phyloP scores from a whole-genome alignment of 2,797 vertebrate species.

The Pangasius sanitwongsei region DNA sequence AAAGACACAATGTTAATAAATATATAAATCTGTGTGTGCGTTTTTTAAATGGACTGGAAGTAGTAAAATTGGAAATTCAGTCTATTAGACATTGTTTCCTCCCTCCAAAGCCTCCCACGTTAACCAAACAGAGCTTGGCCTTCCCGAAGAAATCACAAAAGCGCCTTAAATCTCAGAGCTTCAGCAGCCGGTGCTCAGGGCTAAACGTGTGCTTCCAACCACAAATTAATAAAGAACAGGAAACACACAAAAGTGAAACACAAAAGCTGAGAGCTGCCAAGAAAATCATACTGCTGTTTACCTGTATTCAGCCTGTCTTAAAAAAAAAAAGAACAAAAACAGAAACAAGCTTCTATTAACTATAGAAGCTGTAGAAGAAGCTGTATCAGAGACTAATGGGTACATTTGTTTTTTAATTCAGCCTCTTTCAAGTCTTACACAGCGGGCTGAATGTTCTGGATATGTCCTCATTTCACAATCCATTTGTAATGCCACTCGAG shows the following conservation, averaged over 20 bases:
- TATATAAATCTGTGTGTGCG: too few species aligned
- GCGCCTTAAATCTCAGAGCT: constrained; percentile 32
- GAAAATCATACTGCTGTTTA: neutral
- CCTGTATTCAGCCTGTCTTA: neutral
- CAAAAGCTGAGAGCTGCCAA: neutral
- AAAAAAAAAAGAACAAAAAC: neutral
- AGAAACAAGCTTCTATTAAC: neutral
- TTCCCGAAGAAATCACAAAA: constrained; percentile 33
- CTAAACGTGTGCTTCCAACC: constrained; percentile 41
- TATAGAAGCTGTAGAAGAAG: neutral
- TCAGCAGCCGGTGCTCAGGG: constrained; percentile 39
- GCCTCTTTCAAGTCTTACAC: neutral
- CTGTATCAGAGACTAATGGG: neutral
- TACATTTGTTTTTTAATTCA: neutral
- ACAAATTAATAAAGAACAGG: neutral
- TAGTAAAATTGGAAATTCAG: neutral
- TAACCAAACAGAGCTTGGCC: constrained; percentile 30
- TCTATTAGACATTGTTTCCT: constrained; percentile 8
- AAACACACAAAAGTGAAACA: too few species aligned
- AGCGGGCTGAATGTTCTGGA: neutral
- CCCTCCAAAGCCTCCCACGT: constrained; percentile 23
- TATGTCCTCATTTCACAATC: neutral
- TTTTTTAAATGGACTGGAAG: too few species aligned
- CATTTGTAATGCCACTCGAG: constrained; percentile 4
- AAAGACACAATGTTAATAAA: neutral